phyloP scores from a whole-genome alignment of 2,888 invertebrate genomes.

The Osmoderma eremita region DNA sequence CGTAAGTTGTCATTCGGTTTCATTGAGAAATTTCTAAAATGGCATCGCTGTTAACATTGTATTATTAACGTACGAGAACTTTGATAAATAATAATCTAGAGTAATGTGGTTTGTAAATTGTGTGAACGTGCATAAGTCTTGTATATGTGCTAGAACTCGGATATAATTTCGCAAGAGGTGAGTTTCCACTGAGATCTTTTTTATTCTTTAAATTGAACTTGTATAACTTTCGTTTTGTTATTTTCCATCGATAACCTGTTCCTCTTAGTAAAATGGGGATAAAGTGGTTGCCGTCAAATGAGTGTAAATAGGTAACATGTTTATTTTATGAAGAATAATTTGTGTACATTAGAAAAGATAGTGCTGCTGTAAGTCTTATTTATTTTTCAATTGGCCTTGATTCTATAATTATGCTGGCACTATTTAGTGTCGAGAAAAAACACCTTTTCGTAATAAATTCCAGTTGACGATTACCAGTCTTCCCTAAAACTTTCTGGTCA shows the following conservation, averaged over 20 bases:
- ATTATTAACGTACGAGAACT: not conserved
- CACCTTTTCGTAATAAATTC: slow-evolving; percentile 32
- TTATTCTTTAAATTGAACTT: slow-evolving; percentile 14
- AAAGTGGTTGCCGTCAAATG: not conserved
- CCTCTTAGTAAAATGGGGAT: not conserved
- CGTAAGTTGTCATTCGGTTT: slow-evolving; percentile 33
- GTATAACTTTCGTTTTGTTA: slow-evolving; percentile 28
- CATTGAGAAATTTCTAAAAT: slow-evolving; percentile 29
- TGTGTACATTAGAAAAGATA: not conserved
- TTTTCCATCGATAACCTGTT: slow-evolving; percentile 28
- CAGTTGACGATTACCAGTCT: slow-evolving; percentile 26
- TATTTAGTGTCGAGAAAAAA: slow-evolving; percentile 8
- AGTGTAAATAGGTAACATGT: too few relatives aligned
- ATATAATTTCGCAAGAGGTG: slow-evolving; percentile 16
- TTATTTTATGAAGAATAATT: not conserved
- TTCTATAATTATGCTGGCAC: slow-evolving; percentile 17
- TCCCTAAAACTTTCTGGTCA: not conserved
- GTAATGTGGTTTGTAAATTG: slow-evolving; percentile 32
- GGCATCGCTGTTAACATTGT: slow-evolving; percentile 17
- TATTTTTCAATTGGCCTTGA: slow-evolving; percentile 32
- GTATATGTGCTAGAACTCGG: slow-evolving; percentile 7
- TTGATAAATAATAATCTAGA: slow-evolving; percentile 11
- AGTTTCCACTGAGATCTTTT: slow-evolving; percentile 17
- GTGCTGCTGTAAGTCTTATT: not conserved
- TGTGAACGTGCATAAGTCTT: slow-evolving; percentile 2